Base-by-base conservation (phyloP, 2,888 invertebrate species). In the Molanna angustata region DNA sequence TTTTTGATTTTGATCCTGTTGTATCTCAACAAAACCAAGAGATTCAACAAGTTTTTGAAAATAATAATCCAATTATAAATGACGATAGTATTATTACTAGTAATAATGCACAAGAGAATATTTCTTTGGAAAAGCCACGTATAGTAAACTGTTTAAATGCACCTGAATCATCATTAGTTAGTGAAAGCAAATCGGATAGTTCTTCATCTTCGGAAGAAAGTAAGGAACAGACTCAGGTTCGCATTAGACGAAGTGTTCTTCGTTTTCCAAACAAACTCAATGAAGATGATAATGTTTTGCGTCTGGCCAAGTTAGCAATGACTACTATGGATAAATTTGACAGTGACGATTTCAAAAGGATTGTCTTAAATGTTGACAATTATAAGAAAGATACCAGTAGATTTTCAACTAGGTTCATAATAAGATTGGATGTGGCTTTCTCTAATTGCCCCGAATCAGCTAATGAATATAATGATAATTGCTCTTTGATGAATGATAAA, bases 291-390 rank as follows among this genome's bases (percentile, higher is more conserved):
- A 33, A 45, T 4, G 60, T 72, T 3, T 58, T 65, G 32, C 65
- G 69, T 60, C 64, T 80, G 46, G 76, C 79, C 1, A 67, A 73
- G 53, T 70, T 72, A 53, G 79, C 75, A 2, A 67, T 75, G 1
- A 62, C 68, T 3, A 70, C 70, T 6, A 62, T 80, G 21, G 79
- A 80, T 60, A 66, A 71, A n/a, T 67, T 71, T 45, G 79, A 79
- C 61, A 66, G 67, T 6, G 78, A 79, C 61, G 66, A 74, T 54
- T 64, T 68, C 4, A 78, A 72, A 59, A 66, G 77, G 46, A 64
- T 76, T 1, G 67, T 79, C 9, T 61, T 76, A 31, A 70, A 76
- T 45, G 67, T 80, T 45, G 49, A 76, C 11, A 69, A 70, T 14
- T 72, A 71, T 0, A 72, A 71, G 57, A 72, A 67, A 60, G 62